Base-by-base conservation (phyloP, 2,888 invertebrate genomes). In the Byasa hedistus region DNA sequence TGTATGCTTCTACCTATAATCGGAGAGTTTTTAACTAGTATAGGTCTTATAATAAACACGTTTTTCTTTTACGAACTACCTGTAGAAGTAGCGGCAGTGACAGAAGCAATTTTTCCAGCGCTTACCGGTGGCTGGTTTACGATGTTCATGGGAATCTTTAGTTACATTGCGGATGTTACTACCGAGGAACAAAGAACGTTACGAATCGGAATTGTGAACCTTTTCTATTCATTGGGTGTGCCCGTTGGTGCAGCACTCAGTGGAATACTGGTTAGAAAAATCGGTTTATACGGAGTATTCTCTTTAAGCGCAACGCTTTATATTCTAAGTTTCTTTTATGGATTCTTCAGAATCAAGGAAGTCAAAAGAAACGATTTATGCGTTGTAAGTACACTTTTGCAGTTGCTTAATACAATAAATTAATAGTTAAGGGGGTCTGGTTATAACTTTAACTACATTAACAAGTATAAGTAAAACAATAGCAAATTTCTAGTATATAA, bases 71-170 rank as follows among this genome's bases (percentile, higher is more conserved):
- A 96, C 79, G 93, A 95, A 78, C 85, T 96, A 52, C 96, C 96
- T 0, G 95, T 96, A 93, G 96, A 96, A 87, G 95, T 94, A 2
- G 95, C 95, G 21, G 96, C 96, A 0, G 93, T 96, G 7, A 94
- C 96, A 0, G 96, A 96, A 83, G 96, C 96, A 0, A 92, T 96
- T 71, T 96, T 96, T 83, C 96, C 96, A 3, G 96, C 96, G 0
- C 78, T 96, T 10, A 96, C 96, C 1, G 96, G 96, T 15, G 96
- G 96, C 12, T 96, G 96, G 96, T 96, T 96, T 81, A 96, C 96
- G 39, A 96, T 96, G 96, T 95, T 97, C 75, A 96, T 97, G 96
- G 96, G 96, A 23, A 95, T 97, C 71, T 96, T 98, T 86, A 96
- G 96, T 86, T 98, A 97, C 80, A 95, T 98, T 68, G 96, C 95